These are phyloP conservation scores for Epiblema foenella DNA, from an alignment of 2,888 invertebrate genomes.

Conservation along the genomic window DNA sequence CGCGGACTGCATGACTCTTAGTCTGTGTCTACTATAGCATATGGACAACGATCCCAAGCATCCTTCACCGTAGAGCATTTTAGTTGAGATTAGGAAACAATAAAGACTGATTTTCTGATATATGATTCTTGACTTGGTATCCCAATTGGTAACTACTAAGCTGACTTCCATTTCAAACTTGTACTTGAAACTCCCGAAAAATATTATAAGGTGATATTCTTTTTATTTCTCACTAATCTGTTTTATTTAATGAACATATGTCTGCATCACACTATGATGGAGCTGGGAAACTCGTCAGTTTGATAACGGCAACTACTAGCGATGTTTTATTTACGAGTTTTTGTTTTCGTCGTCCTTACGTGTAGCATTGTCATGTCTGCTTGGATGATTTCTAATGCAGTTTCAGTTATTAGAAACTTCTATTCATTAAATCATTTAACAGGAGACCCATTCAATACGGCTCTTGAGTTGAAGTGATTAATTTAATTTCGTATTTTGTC, in stretches of 20 bases:
- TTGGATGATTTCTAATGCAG: constrained; percentile 29
- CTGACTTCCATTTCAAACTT: background rate
- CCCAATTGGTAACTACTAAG: background rate
- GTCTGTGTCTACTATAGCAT: no score
- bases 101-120: no score
- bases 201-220: background rate
- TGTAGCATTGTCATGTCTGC: constrained; percentile 17
- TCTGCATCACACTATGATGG: no score
- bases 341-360: constrained; percentile 18
- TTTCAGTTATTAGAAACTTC: constrained; percentile 27
- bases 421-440: constrained; percentile 10
- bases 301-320: constrained; percentile 7
- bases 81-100: no score
- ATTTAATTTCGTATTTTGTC: constrained; percentile 30
- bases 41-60: no score
- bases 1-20: no score
- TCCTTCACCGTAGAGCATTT: no score
- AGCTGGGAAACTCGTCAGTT: constrained; percentile 10
- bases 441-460: constrained; percentile 14
- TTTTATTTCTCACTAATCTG: background rate
- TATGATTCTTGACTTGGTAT: background rate
- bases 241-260: background rate
- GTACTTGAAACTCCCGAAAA: background rate
- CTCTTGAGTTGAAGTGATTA: constrained; percentile 14
- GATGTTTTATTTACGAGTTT: constrained; percentile 18